A percentile compares a stretch with the other conserved stretches of the same genome.
These are phyloP conservation scores for Oreocharis arfaki DNA, from an alignment of 2,113 vertebrate species.

Conservation along the genomic window DNA sequence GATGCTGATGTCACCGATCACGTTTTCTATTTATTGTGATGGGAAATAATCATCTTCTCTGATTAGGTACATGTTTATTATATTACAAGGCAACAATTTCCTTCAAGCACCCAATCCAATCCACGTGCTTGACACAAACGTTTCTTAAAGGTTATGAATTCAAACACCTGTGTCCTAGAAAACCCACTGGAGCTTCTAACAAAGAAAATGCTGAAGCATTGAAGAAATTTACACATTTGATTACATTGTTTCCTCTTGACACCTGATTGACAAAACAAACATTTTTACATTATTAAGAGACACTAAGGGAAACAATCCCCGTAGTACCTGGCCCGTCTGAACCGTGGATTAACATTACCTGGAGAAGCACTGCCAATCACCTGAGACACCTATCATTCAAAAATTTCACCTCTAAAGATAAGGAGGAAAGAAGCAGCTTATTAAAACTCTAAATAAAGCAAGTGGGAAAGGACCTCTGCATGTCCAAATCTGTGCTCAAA, in stretches of 20 bases:
- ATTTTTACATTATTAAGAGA: background rate
- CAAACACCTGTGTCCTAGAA: background rate
- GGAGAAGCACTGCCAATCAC: background rate
- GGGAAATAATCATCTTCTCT: slow-evolving; percentile 14
- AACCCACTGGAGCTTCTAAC: background rate
- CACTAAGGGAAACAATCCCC: background rate
- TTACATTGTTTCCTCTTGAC: slow-evolving; percentile 28
- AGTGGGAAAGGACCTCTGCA: background rate
- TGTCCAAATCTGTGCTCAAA: background rate
- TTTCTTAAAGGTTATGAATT: background rate
- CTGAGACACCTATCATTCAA: background rate
- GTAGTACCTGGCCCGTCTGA: background rate
- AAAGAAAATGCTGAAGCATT: background rate
- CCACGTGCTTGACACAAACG: background rate
- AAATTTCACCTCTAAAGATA: background rate
- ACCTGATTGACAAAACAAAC: background rate
- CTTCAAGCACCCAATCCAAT: background rate
- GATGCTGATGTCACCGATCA: slow-evolving; percentile 27
- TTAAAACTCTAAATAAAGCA: background rate
- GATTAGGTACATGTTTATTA: slow-evolving; percentile 23
- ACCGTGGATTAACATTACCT: background rate
- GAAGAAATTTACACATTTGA: slow-evolving; percentile 16
- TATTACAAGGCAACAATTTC: background rate
- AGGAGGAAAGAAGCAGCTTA: background rate
- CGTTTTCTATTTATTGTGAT: slow-evolving; percentile 15